These are phyloP conservation scores for Marcusenius ussheri DNA, from an alignment of 2,113 vertebrate genomes.

Conservation along the genomic window DNA sequence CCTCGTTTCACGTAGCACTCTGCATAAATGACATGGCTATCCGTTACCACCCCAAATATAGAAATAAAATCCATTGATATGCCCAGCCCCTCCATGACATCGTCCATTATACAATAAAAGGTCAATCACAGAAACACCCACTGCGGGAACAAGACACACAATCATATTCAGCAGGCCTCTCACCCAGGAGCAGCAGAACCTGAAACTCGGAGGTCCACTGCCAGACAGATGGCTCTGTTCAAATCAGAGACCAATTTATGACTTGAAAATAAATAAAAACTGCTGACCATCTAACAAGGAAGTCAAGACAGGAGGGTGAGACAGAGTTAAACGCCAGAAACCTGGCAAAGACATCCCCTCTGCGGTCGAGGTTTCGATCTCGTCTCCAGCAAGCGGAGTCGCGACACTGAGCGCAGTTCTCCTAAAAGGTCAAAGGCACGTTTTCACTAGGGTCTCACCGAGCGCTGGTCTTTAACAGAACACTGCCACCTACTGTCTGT, in stretches of 20 bases:
- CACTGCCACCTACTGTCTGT: conserved; percentile 15
- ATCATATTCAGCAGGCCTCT: neutral
- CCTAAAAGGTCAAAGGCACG: neutral
- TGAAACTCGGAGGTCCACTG: neutral
- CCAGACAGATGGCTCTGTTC: neutral
- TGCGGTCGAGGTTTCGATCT: neutral
- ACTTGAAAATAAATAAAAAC: neutral
- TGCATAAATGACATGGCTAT: neutral
- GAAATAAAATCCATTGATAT: neutral
- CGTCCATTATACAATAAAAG: neutral
- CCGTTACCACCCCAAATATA: neutral
- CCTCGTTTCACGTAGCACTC: neutral
- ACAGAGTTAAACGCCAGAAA: neutral
- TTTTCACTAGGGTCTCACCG: neutral
- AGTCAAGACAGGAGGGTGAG: neutral
- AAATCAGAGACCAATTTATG: neutral
- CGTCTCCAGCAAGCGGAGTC: neutral
- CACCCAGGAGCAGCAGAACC: neutral
- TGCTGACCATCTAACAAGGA: neutral
- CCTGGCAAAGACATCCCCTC: neutral
- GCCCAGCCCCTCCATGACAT: neutral
- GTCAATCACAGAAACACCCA: neutral
- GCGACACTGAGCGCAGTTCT: neutral
- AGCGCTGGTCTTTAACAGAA: conserved; percentile 2
- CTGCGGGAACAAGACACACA: neutral